Evolutionary conservation across 2,888 invertebrate species (phyloP).

Genomic region (Folsomia manolachei): DNA sequence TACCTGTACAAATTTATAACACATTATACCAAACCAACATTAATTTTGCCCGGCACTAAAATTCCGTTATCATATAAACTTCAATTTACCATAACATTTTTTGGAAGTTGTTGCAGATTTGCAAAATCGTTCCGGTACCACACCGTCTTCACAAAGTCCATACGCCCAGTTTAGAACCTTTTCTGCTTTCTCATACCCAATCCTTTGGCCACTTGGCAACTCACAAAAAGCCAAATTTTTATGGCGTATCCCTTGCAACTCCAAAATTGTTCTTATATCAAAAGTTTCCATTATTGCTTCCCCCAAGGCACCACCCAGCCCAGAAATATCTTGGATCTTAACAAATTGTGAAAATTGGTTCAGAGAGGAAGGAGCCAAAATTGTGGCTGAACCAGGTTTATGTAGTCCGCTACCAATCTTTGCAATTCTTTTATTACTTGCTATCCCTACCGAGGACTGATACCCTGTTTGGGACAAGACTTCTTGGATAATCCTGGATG

Average conservation of each 20-base stretch:
- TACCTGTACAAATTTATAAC: not conserved
- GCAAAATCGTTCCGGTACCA: not conserved
- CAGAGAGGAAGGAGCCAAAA: not conserved
- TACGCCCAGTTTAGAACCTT: not conserved
- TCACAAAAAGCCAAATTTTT: not conserved
- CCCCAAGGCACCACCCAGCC: not conserved
- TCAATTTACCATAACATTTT: not conserved
- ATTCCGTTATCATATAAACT: too few relatives aligned
- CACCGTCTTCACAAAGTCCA: not conserved
- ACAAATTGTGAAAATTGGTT: not conserved
- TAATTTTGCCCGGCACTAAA: not conserved
- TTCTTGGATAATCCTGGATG: not conserved
- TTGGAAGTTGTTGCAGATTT: not conserved
- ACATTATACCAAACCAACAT: not conserved
- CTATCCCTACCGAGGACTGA: not conserved
- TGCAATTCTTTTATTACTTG: not conserved
- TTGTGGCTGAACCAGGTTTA: not conserved
- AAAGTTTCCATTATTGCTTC: not conserved
- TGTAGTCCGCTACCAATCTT: not conserved
- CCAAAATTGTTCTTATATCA: not conserved
- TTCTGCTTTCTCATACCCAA: not conserved
- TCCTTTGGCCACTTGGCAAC: not conserved
- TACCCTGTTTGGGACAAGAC: not conserved
- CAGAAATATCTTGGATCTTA: conserved; percentile 2
- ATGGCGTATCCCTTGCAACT: not conserved